Base-by-base conservation (phyloP, 2,113 vertebrate species). In the Scytalopus superciliaris region DNA sequence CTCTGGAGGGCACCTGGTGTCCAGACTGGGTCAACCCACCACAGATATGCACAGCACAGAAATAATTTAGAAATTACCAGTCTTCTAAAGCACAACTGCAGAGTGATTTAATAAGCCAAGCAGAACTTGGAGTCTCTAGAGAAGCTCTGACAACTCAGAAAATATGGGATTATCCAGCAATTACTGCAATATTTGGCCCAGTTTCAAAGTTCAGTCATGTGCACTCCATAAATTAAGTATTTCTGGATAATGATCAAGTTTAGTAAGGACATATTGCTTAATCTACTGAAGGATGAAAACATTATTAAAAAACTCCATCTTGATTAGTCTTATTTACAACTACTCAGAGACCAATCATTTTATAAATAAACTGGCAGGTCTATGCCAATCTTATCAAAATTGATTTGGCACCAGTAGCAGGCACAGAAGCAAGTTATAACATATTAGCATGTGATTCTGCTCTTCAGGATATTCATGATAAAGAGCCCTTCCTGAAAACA, bases 261-360 rank as follows among this genome's bases (percentile, higher is more conserved):
- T 14, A 87, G 19, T 31, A 68, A 9, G 30, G 55, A 95, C 8
- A 53, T 91, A 86, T 18, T 33, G 18, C 60, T 66, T 75, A 53
- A 80, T 74, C 37, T 70, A 19, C 16, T 86, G 52, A 44, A 91
- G 35, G 49, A 88, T 84, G 47, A 88, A 89, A 93, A 81, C 44
- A 72, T 64, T 23, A 69, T 84, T 86, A 49, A 42, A 87, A 69
- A 73, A 72, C 30, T 72, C 44, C 60, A 84, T 86, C 82, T 93
- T 91, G 75, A 93, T 94, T 94, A 91, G 52, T 75, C 52, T 95
- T 95, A 85, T 95, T 95, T 96, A 94, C 63, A 80, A 74, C 87
- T 93, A 84, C 68, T 74, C 49, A 84, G 84, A 95, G 79, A 92
- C 55, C 37, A 94, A 70, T 85, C 2, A 37, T 75, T 87, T 89